phyloP scores from a whole-genome alignment of 1,140 invertebrate species.

The Chymomyza costata region DNA sequence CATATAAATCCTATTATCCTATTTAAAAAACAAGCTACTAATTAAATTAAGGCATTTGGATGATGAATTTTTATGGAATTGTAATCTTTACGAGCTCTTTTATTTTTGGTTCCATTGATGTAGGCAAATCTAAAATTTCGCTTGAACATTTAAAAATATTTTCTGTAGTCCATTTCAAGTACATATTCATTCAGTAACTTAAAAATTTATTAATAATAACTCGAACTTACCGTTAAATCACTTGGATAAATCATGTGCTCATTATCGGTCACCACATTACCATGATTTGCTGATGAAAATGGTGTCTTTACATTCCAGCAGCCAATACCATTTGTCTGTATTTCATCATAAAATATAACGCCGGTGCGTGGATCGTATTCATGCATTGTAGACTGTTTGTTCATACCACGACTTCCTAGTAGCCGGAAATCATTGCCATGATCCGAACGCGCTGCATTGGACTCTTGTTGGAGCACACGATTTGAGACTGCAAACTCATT shows the following conservation, averaged over 20 bases:
- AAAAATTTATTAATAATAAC: background rate
- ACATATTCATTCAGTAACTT: no score
- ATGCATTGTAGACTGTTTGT: conserved; percentile 80
- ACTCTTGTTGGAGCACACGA: conserved; percentile 79
- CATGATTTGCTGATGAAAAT: conserved; percentile 78
- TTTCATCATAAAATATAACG: conserved; percentile 81
- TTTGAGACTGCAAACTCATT: conserved; percentile 83
- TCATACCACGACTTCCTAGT: conserved; percentile 79
- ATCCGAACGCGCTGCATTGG: conserved; percentile 78
- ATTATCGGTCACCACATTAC: conserved; percentile 78
- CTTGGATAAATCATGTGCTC: conserved; percentile 81
- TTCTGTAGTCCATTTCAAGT: no score
- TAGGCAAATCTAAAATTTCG: no score
- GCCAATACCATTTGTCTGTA: conserved; percentile 81
- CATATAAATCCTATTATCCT: no score
- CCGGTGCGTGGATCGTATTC: conserved; percentile 77
- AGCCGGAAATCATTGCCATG: conserved; percentile 78
- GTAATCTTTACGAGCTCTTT: no score
- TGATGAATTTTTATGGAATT: no score
- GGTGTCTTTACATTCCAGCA: conserved; percentile 81
- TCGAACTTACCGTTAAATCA: conserved; percentile 60
- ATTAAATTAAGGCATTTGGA: no score
- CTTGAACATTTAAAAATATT: no score
- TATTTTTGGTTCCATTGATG: no score
- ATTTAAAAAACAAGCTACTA: no score